Evolutionary conservation across 2,888 invertebrate species (phyloP).

Genomic region (Acronicta aceris): DNA sequence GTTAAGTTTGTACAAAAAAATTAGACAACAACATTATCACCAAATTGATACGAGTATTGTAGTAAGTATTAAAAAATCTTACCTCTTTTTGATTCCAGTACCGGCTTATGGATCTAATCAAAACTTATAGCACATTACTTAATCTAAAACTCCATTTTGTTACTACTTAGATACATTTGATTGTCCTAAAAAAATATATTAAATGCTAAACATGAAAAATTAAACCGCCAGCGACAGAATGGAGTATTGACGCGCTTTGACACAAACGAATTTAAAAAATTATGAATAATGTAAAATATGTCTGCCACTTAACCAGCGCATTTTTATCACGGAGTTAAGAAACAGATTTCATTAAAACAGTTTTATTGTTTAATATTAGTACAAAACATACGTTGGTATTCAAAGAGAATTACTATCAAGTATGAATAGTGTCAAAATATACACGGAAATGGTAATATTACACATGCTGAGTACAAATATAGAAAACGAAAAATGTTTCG

Average conservation of each 20-base stretch:
- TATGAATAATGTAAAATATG: conserved; percentile 51
- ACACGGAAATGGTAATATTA: conserved; percentile 30
- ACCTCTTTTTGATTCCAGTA: no score
- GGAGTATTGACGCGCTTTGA: conserved; percentile 48
- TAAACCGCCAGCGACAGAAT: conserved; percentile 26
- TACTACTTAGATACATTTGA: conserved; percentile 22
- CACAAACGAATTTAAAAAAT: conserved; percentile 50
- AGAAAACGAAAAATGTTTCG: conserved; percentile 34
- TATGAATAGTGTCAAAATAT: no score
- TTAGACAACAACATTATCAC: no score
- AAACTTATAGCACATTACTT: neutral
- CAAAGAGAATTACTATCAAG: conserved; percentile 34
- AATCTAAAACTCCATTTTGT: conserved; percentile 15
- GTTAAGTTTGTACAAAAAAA: no score
- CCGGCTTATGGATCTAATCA: neutral
- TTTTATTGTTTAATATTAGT: conserved; percentile 3
- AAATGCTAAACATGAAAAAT: conserved; percentile 29
- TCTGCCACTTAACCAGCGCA: conserved; percentile 30
- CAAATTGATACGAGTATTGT: no score
- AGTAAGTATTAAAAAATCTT: no score
- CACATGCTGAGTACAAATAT: conserved; percentile 44
- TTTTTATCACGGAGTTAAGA: conserved; percentile 23
- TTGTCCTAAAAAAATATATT: conserved; percentile 32
- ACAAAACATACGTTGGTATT: conserved; percentile 17
- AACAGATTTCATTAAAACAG: conserved; percentile 16